These are phyloP conservation scores for Puntigrus tetrazona DNA, from an alignment of 2,113 vertebrate genomes.

Conservation along the genomic window DNA sequence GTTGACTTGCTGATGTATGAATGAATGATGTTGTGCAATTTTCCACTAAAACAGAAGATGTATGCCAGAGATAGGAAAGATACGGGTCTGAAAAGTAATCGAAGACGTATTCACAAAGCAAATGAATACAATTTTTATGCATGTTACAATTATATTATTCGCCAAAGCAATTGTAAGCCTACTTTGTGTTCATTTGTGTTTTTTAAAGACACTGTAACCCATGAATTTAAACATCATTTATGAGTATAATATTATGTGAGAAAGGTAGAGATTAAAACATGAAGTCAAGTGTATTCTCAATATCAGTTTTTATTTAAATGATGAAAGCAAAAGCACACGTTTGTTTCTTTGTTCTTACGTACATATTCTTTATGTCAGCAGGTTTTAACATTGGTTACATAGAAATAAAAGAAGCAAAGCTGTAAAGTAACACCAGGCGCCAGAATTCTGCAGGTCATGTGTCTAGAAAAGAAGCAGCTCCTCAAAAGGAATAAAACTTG, in stretches of 20 bases:
- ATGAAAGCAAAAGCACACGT: background rate
- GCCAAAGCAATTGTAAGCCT: no score
- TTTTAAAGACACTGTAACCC: background rate
- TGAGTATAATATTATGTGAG: background rate
- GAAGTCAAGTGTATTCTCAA: background rate
- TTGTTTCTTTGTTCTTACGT: background rate
- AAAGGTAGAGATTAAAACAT: background rate
- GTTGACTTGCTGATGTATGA: no score
- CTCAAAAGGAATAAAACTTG: background rate
- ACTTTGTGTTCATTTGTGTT: no score
- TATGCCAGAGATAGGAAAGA: no score
- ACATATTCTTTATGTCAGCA: background rate
- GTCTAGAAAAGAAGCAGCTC: background rate
- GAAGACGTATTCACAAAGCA: no score
- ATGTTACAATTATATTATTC: no score
- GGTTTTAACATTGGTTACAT: background rate
- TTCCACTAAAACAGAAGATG: no score
- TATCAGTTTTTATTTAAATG: background rate
- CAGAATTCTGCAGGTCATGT: background rate
- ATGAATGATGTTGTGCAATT: no score
- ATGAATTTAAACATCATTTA: background rate
- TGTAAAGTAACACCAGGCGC: background rate
- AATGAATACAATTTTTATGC: no score
- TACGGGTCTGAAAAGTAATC: no score
- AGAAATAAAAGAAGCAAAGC: background rate